A percentile compares a stretch with the other conserved stretches of the same genome.
Evolutionary conservation across 2,888 invertebrate genomes (phyloP).

Genomic region (Gnatocerus cornutus): DNA sequence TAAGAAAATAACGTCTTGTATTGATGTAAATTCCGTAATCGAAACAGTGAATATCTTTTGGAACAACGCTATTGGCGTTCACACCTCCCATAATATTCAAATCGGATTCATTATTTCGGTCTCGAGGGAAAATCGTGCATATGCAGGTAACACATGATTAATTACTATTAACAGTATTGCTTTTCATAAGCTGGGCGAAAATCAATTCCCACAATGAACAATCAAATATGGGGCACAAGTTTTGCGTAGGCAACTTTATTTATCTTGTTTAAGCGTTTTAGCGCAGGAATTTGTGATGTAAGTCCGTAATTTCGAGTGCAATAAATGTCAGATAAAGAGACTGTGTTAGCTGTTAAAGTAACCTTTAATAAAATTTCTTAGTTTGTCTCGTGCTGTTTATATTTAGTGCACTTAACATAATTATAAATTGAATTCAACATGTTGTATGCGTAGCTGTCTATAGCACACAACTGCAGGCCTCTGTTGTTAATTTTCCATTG

Average conservation of each 20-base stretch:
- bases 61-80: background rate
- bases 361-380: slow-evolving; percentile 10
- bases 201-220: background rate
- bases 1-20: slow-evolving; percentile 46
- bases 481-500: slow-evolving; percentile 26
- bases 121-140: slow-evolving; percentile 4
- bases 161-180: slow-evolving; percentile 3
- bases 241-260: no score
- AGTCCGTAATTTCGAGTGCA: background rate
- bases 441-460: background rate
- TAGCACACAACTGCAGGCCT: background rate
- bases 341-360: background rate
- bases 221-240: no score
- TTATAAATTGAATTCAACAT: slow-evolving; percentile 5
- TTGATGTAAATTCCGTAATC: slow-evolving; percentile 42
- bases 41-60: background rate
- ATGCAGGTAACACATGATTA: slow-evolving; percentile 6
- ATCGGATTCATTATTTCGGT: slow-evolving; percentile 9
- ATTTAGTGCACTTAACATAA: background rate
- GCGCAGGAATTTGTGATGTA: no score
- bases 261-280: no score
- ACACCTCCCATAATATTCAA: slow-evolving; percentile 11
- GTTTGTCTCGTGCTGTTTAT: background rate
- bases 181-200: background rate
- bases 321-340: background rate